Base-by-base conservation (phyloP, 2,797 vertebrate genomes). In the Microcaecilia unicolor region DNA sequence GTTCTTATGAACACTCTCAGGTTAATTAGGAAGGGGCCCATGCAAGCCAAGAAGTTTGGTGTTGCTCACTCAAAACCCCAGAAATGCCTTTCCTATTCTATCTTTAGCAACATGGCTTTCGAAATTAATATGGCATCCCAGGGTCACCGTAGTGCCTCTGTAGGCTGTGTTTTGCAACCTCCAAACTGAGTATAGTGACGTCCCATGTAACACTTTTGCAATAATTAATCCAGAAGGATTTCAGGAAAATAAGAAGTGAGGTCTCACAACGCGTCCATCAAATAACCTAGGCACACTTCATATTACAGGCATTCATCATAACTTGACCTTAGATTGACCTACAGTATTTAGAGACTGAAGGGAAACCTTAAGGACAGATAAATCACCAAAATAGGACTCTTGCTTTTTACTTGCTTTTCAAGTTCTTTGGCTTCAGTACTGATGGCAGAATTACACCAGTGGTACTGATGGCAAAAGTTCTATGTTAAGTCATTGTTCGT, bases 301-400 rank as follows among this genome's bases (percentile, higher is more conserved):
- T 30, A 5, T 6, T 11, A 2, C 10, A 20, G 16, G 2, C 5
- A 28, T 45, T 10, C 8, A 43, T 5, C 15, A 29, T 22, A 25
- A 20, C 10, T 50, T 50, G 37, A 24, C 10, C 13, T 31, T 7
- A 9, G 19, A 14, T 3, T 1, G 21, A 18, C 9, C 37, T 13
- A n/a, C 15, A 12, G 24, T 13, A 24, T 14, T 14, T 25, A n/a
- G n/a, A n/a, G n/a, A 24, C 9, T 14, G 24, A 14, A 13, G 24
- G 48, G 26, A 43, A 54, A 51, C 42, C 5, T 2, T 19, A 12
- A 24, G 7, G 5, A 41, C 29, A 19, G 11, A 27, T 36, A 47
- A 50, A 11, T 9, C 42, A 41, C 37, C 35, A 31, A 43, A 50
- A 48, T 9, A 18, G 31, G n/a, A n/a, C n/a, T 29, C 44, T 21